These are phyloP conservation scores for Apogon hyalosoma DNA, from an alignment of 2,797 vertebrate species.

Conservation along the genomic window DNA sequence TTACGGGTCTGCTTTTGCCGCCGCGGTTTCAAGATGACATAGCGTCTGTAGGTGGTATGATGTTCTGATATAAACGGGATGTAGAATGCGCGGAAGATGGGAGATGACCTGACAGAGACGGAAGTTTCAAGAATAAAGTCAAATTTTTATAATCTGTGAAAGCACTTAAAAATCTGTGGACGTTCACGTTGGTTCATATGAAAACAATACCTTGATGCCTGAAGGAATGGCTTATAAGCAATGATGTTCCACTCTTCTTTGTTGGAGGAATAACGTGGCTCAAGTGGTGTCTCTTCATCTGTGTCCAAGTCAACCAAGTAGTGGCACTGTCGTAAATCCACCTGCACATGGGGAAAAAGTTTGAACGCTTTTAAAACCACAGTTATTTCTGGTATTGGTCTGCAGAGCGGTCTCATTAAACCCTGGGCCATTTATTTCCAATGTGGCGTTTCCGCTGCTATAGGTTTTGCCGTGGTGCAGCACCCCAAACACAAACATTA, in stretches of 20 bases:
- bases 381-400: too few species aligned
- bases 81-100: slow-evolving; percentile 92
- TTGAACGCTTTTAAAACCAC: too few species aligned
- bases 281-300: slow-evolving; percentile 83
- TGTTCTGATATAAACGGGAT: slow-evolving; percentile 92
- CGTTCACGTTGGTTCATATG: too few species aligned
- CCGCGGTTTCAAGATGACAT: slow-evolving; percentile 92
- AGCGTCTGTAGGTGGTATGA: slow-evolving; percentile 90
- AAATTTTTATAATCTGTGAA: too few species aligned
- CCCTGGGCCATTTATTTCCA: too few species aligned
- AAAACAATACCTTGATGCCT: slow-evolving; percentile 88
- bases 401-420: too few species aligned
- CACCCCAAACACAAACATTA: too few species aligned
- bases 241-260: slow-evolving; percentile 93
- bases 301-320: slow-evolving; percentile 95
- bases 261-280: slow-evolving; percentile 90
- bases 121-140: not conserved
- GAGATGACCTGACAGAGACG: slow-evolving; percentile 87
- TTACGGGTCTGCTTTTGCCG: slow-evolving; percentile 87
- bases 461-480: too few species aligned
- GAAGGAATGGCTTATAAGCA: slow-evolving; percentile 94
- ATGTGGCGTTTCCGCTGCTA: too few species aligned
- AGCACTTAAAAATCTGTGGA: too few species aligned
- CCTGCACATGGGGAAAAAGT: slow-evolving; percentile 70
- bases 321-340: slow-evolving; percentile 94